Percentiles rank a stretch among this genome's conserved stretches.
Conservation (phyloP, 2,797 vertebrate species). For the Eidolon dupreanum region DNA sequence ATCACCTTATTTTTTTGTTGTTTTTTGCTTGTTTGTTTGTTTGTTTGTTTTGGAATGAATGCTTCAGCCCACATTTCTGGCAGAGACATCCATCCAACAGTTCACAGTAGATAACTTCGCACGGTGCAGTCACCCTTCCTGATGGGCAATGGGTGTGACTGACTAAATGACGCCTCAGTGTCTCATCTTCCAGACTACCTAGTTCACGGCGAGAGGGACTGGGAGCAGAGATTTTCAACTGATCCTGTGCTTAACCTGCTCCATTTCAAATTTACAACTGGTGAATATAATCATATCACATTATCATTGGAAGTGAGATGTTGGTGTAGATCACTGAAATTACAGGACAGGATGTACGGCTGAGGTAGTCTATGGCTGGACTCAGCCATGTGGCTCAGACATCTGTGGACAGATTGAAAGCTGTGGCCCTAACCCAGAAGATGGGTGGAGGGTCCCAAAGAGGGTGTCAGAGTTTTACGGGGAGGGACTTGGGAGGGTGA, state of each 20-base stretch:
- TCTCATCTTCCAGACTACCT: neutral
- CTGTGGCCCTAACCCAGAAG: neutral
- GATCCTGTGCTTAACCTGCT: neutral
- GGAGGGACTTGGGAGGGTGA: neutral
- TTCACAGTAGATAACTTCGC: neutral
- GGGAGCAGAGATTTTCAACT: neutral
- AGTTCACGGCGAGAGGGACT: neutral
- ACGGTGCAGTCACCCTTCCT: neutral
- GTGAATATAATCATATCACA: neutral
- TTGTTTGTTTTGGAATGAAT: neutral
- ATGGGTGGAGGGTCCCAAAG: neutral
- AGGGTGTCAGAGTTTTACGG: neutral
- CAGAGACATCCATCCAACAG: neutral
- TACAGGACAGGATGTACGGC: neutral
- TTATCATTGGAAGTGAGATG: neutral
- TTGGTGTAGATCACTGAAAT: neutral
- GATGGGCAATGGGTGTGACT: neutral
- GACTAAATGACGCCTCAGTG: neutral
- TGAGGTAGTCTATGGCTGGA: neutral
- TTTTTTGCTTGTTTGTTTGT: too few species aligned
- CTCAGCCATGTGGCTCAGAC: neutral
- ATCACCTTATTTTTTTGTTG: neutral
- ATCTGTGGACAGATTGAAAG: neutral
- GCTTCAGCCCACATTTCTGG: neutral
- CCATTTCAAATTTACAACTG: neutral